Percentiles rank a stretch among this genome's conserved stretches.
Evolutionary conservation across 1,140 invertebrate genomes (phyloP).

Genomic region (Diorhabda sublineata): DNA sequence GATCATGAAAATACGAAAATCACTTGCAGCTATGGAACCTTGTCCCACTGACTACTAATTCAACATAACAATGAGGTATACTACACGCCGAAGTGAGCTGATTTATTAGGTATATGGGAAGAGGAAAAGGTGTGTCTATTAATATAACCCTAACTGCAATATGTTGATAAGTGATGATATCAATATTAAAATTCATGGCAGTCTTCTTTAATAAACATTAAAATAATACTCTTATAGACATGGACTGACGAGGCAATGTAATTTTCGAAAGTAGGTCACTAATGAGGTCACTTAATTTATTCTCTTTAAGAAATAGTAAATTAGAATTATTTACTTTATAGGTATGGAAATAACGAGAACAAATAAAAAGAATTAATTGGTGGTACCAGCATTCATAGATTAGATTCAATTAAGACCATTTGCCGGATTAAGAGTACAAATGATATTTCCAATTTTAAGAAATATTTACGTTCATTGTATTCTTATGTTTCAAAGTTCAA

Average conservation of each 20-base stretch:
- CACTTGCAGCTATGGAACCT: background rate
- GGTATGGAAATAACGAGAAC: no score
- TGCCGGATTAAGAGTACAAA: no score
- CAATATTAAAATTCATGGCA: slow-evolving; percentile 2
- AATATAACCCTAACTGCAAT: slow-evolving; percentile 7
- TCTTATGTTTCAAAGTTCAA: no score
- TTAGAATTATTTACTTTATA: no score
- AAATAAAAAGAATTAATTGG: no score
- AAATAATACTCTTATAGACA: background rate
- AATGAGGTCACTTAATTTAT: background rate
- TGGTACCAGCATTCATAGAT: no score
- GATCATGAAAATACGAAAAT: no score
- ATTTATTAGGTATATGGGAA: slow-evolving; percentile 11
- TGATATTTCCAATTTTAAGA: no score
- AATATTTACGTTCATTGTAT: no score
- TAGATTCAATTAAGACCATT: no score
- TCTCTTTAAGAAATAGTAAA: no score
- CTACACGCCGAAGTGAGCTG: slow-evolving; percentile 1
- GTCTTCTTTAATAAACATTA: background rate
- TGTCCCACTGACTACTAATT: slow-evolving; percentile 1
- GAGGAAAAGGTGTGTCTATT: slow-evolving; percentile 12
- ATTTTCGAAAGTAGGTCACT: background rate
- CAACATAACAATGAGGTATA: background rate
- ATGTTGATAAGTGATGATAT: slow-evolving; percentile 7
- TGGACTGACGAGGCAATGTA: background rate